phyloP scores from a whole-genome alignment of 2,888 invertebrate genomes.

The Lepidocyrtinus sp. region DNA sequence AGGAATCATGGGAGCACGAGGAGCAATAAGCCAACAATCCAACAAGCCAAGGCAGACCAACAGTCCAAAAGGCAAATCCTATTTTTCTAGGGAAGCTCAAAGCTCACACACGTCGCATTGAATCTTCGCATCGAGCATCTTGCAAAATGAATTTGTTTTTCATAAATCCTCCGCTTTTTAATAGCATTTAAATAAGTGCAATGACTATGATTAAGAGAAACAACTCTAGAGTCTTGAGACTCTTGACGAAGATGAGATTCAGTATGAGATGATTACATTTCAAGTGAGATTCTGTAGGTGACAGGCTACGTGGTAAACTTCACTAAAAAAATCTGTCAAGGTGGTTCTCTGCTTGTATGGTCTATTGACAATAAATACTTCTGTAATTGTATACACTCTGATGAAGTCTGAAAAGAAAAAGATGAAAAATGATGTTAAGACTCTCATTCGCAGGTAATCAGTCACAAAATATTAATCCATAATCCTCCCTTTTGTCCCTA shows the following conservation, averaged over 20 bases:
- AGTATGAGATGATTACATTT: not conserved
- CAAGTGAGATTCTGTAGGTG: no score
- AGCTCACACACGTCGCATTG: conserved; percentile 60
- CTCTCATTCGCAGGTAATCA: conserved; percentile 56
- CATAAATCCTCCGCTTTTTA: not conserved
- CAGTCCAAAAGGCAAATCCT: conserved; percentile 20
- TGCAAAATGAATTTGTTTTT: not conserved
- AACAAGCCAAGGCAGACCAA: conserved; percentile 15
- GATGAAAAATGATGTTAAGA: conserved; percentile 19
- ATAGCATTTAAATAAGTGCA: not conserved
- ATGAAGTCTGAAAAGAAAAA: not conserved
- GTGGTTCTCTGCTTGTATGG: not conserved
- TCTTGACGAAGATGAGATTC: no score
- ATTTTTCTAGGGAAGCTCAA: not conserved
- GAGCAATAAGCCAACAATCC: conserved; percentile 34
- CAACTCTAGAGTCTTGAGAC: not conserved
- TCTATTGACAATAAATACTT: not conserved
- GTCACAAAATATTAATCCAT: conserved; percentile 54
- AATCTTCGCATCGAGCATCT: conserved; percentile 17
- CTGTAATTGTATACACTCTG: not conserved
- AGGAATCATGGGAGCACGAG: conserved; percentile 55
- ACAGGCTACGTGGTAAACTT: no score
- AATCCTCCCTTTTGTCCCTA: conserved; percentile 51
- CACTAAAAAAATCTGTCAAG: not conserved
- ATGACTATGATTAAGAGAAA: not conserved